Conservation (phyloP, 2,113 vertebrate genomes). For the Esox niger region DNA sequence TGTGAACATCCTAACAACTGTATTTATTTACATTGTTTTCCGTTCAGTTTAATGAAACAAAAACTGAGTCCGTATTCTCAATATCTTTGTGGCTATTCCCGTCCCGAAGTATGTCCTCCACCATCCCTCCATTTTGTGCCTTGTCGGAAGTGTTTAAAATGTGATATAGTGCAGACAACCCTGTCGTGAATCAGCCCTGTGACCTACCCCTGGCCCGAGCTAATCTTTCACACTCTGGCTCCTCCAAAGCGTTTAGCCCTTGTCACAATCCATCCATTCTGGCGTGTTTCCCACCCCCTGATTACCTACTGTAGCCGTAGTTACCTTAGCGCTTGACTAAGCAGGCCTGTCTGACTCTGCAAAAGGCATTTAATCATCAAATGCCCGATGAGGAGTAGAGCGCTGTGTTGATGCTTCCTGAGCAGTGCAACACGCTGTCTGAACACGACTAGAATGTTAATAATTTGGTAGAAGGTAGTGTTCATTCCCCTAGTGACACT, state of each 20-base stretch:
- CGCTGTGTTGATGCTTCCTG: too few species aligned
- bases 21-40: too few species aligned
- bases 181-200: conserved; percentile 1
- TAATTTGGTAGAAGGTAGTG: background rate
- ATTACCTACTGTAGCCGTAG: background rate
- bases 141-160: background rate
- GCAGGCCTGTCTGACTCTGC: conserved; percentile 5
- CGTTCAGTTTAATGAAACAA: too few species aligned
- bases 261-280: background rate
- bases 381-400: background rate
- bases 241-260: background rate
- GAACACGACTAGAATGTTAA: background rate
- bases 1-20: too few species aligned
- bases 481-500: background rate
- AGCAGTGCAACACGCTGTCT: too few species aligned
- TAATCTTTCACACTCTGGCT: conserved; percentile 7
- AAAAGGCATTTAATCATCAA: background rate
- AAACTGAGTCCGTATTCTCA: background rate
- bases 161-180: conserved; percentile 1
- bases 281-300: background rate
- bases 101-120: background rate
- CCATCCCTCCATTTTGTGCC: background rate
- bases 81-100: background rate
- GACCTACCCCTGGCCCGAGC: conserved; percentile 12
- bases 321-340: background rate